These are phyloP conservation scores for Cheirogaleus major DNA, from an alignment of 2,797 vertebrate genomes.

Conservation along the genomic window DNA sequence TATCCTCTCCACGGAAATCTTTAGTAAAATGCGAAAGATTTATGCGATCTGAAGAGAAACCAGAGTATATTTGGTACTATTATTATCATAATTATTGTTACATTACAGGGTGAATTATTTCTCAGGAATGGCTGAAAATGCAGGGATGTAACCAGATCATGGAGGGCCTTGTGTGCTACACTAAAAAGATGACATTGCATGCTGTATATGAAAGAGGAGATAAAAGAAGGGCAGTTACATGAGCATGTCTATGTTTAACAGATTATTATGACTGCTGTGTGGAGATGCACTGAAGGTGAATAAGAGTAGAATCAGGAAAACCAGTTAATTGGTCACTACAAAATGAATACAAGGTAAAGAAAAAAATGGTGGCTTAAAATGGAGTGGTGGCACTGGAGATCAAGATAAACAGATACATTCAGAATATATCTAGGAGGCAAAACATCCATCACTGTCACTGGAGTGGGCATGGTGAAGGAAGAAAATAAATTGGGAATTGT, in stretches of 20 bases:
- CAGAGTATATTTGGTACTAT: background rate
- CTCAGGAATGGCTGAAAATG: background rate
- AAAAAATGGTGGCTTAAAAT: conserved; percentile 43
- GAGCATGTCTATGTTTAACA: background rate
- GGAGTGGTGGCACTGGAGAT: background rate
- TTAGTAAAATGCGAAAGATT: no score
- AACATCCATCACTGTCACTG: background rate
- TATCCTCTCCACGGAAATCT: no score
- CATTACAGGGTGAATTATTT: background rate
- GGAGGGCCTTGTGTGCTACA: background rate
- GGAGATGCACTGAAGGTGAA: background rate
- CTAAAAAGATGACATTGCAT: background rate
- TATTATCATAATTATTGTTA: conserved; percentile 8
- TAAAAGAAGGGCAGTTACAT: background rate
- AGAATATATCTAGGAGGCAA: conserved; percentile 6
- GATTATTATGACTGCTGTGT: background rate
- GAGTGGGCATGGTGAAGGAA: background rate
- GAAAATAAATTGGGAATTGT: background rate
- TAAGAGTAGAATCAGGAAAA: background rate
- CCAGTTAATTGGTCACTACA: background rate
- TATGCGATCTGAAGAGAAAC: no score
- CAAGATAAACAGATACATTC: background rate
- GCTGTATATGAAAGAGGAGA: background rate
- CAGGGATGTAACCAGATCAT: background rate
- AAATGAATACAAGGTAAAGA: conserved; percentile 7